These are phyloP conservation scores for Bicyclus anynana DNA, from an alignment of 1,140 invertebrate genomes.

Conservation along the genomic window DNA sequence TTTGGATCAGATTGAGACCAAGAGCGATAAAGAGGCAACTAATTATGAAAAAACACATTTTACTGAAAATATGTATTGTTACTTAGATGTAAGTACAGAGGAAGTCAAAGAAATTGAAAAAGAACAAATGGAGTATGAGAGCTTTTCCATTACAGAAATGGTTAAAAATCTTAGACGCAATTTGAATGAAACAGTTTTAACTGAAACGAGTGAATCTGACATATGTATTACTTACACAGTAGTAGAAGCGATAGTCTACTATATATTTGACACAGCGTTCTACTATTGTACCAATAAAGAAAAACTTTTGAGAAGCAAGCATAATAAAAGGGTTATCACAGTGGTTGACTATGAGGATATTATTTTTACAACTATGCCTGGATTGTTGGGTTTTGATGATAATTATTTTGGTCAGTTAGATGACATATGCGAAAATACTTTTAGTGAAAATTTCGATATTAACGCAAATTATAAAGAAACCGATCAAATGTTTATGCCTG, in stretches of 20 bases:
- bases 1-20: background rate
- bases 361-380: slow-evolving; percentile 44
- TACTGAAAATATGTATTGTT: background rate
- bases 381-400: slow-evolving; percentile 29
- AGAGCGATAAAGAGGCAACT: background rate
- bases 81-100: background rate
- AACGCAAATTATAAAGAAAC: background rate
- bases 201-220: slow-evolving; percentile 43
- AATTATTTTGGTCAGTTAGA: background rate
- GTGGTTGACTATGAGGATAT: slow-evolving; percentile 65
- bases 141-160: slow-evolving; percentile 57
- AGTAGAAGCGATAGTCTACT: slow-evolving; percentile 51
- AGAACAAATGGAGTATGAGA: slow-evolving; percentile 19
- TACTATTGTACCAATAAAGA: slow-evolving; percentile 26
- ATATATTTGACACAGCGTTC: slow-evolving; percentile 50
- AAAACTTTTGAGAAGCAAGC: slow-evolving; percentile 23
- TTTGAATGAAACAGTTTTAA: slow-evolving; percentile 38
- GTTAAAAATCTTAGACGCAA: slow-evolving; percentile 42
- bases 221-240: slow-evolving; percentile 33
- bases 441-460: no score
- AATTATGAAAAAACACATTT: background rate
- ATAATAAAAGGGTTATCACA: slow-evolving; percentile 51
- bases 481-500: no score
- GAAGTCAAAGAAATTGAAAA: slow-evolving; percentile 6
- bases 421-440: background rate